phyloP scores from a whole-genome alignment of 1,140 invertebrate species.

The Pseudomyrmex sp. region DNA sequence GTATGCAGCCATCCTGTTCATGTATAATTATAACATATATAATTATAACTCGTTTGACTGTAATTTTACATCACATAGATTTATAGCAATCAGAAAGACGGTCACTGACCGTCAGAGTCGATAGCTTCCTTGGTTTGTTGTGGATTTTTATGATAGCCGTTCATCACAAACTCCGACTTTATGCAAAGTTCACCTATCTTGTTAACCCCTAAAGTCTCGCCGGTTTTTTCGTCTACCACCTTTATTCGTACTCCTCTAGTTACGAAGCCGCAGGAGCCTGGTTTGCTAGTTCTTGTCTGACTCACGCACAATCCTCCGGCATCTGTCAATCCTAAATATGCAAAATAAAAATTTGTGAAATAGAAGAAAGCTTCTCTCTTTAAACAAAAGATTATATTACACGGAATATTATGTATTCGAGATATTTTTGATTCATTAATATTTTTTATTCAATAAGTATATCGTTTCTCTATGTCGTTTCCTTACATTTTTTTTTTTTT shows the following conservation, averaged over 20 bases:
- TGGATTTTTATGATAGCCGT: constrained; percentile 71
- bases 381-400: not conserved
- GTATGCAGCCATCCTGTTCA: constrained; percentile 70
- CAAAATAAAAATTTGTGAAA: not conserved
- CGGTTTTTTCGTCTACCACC: constrained; percentile 80
- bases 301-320: constrained; percentile 25
- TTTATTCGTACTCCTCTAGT: constrained; percentile 71
- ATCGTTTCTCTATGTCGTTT: not conserved
- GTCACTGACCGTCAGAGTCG: constrained; percentile 84
- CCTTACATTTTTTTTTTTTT: not conserved
- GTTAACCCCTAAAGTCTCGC: constrained; percentile 77
- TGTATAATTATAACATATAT: not conserved
- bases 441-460: too few relatives aligned
- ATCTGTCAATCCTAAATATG: constrained; percentile 23
- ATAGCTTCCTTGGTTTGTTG: constrained; percentile 84
- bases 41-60: not conserved
- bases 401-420: not conserved
- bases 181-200: constrained; percentile 82
- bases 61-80: too few relatives aligned
- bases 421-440: not conserved
- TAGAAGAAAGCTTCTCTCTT: not conserved
- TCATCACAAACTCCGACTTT: constrained; percentile 76
- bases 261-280: constrained; percentile 76
- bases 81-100: not conserved
- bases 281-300: constrained; percentile 38